Base-by-base conservation (phyloP, 2,113 vertebrate species). In the Macaca fascicularis region DNA sequence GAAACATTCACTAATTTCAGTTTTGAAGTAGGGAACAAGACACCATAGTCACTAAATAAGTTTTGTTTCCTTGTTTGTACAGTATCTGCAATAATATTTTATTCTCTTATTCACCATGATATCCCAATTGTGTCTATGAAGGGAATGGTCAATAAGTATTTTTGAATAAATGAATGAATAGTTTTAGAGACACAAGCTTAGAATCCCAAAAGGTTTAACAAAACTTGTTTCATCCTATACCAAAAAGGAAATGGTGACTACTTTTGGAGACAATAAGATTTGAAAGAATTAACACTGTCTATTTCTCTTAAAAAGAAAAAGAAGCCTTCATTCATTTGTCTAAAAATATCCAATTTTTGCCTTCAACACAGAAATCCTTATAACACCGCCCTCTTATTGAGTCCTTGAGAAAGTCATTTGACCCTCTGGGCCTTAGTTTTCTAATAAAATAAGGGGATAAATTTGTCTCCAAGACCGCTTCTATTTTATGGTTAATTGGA, bases 141-240 rank as follows among this genome's bases (percentile, higher is more conserved):
- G 30, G 14, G 13, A 75, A 25, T 25, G 13, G 20, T 57, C 16
- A 27, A 40, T 74, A 90, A 83, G 83, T 57, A 70, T 78, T 95
- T 96, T 96, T 79, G 6, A 93, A 64, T 67, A 23, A 96, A 88
- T 70, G 23, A 94, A 74, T 74, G 25, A 45, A 55, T 82, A n/a
- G 8, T 89, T 94, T 79, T 78, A 90, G 27, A 83, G 55, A 61
- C 74, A 64, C 20, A 57, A 79, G 16, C 45, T 88, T 70, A 23
- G 38, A 61, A 76, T 57, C 35, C 48, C 8, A 6, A 67, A n/a
- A 57, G 61, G 16, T 55, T 90, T 89, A 75, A 80, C 5, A 91
- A 61, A 88, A 19, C 4, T 72, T 83, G 23, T 83, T 80, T 57
- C 61, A 35, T 72, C 25, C 10, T 96, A 13, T 67, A 78, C 11